Base-by-base conservation (phyloP, 1,140 invertebrate species). In the Diachasma alloeum region DNA sequence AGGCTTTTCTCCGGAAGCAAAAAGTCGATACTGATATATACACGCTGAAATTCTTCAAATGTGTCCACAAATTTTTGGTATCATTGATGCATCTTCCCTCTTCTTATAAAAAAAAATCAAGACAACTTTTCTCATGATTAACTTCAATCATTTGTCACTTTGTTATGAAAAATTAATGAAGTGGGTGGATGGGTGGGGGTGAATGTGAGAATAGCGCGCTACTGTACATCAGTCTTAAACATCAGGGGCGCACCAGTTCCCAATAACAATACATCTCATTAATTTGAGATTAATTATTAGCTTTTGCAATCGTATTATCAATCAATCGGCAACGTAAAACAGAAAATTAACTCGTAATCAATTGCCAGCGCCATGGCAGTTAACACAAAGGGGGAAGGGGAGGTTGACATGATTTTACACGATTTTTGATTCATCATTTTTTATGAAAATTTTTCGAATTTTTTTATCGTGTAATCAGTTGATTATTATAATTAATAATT, bases 201-300 rank as follows among this genome's bases (percentile, higher is more conserved):
- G 75, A 67, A 15, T n/a, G 70, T 42, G 73, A 75, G 88, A 89
- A 90, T 87, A 90, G 88, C 88, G 87, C 88, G 88, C 88, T 81
- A 89, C 88, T 90, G 88, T 90, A 90, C 88, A 90, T 90, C 88
- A 90, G 88, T 90, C 88, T 90, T 88, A 87, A 89, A 63, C 87
- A 89, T 89, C 88, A 89, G 88, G 88, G 87, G 59, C 88, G 88
- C 87, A 90, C 88, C 86, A 89, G 89, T 88, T 85, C 86, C 87
- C 39, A 59, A 68, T 46, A 24, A 26, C 10, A 37, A 69, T 75
- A 53, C 9, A 56, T 59, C 36, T 39, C 39, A 4, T 24, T 42
- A 42, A 76, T 37, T 66, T n/a, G 67, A 67, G 36, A 31, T 9
- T 67, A 66, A 69, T 36, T 44, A 69, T 36, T 44, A 56, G 19